phyloP scores from a whole-genome alignment of 2,113 vertebrate genomes.

The Ginglymostoma cirratum region DNA sequence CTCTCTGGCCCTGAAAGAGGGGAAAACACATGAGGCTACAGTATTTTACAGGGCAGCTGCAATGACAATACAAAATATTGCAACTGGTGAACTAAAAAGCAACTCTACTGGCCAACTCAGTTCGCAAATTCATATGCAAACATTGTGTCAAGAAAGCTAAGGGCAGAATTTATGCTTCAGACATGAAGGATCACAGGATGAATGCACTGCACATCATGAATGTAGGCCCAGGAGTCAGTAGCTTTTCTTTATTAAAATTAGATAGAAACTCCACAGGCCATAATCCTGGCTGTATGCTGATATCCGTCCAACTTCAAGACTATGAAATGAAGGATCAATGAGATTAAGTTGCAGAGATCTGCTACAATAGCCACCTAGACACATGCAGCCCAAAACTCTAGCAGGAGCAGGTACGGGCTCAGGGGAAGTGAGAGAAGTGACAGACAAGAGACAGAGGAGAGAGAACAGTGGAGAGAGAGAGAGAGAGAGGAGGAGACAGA shows the following conservation, averaged over 20 bases:
- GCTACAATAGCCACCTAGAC: background rate
- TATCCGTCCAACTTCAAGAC: background rate
- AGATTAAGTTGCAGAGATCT: background rate
- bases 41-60: background rate
- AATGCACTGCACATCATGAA: background rate
- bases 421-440: no score
- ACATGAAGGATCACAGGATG: background rate
- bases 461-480: no score
- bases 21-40: background rate
- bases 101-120: background rate
- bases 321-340: background rate
- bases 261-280: background rate
- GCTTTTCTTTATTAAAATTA: background rate
- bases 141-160: background rate
- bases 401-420: no score
- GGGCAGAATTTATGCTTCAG: background rate
- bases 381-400: background rate
- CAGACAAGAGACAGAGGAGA: no score
- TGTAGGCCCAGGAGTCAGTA: background rate
- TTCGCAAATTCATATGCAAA: background rate
- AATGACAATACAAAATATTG: background rate
- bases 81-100: background rate
- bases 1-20: constrained; percentile 65
- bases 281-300: background rate
- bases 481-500: no score